Evolutionary conservation across 2,888 invertebrate species (phyloP).

Genomic region (Helobdella robusta): DNA sequence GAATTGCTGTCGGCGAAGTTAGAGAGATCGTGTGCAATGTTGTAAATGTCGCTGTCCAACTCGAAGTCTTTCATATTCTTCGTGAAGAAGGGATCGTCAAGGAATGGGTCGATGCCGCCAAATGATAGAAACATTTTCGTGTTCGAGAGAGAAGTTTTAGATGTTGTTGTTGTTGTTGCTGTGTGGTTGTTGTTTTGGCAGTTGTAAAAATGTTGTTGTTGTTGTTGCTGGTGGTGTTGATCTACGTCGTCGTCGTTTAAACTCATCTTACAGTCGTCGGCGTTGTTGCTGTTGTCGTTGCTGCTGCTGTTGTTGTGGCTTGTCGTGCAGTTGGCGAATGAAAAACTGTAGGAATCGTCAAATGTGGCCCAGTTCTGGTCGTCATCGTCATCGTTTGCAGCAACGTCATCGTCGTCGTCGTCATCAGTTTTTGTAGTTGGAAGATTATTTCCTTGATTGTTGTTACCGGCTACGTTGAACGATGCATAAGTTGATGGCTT

Average conservation of each 20-base stretch:
- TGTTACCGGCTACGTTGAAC: too few species aligned
- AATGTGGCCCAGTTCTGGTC: constrained; percentile 2
- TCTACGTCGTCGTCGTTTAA: not conserved
- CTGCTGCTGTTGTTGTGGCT: not conserved
- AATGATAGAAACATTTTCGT: not conserved
- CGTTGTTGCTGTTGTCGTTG: not conserved
- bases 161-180: not conserved
- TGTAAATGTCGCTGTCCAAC: not conserved
- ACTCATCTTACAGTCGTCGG: not conserved
- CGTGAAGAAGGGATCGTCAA: constrained; percentile 20
- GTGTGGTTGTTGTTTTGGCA: not conserved
- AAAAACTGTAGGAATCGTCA: not conserved
- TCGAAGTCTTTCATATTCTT: not conserved
- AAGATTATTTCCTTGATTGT: too few species aligned
- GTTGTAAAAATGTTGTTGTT: not conserved
- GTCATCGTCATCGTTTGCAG: not conserved
- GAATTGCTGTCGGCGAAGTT: too few species aligned
- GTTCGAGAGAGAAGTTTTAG: not conserved
- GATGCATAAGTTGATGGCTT: too few species aligned
- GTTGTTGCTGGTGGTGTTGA: not conserved
- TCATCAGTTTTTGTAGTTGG: too few species aligned
- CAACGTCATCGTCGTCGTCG: too few species aligned
- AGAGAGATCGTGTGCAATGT: not conserved
- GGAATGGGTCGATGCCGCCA: constrained; percentile 15
- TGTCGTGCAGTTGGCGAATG: not conserved